These are phyloP conservation scores for Scaptomyza montana DNA, from an alignment of 1,140 invertebrate genomes.

Conservation along the genomic window DNA sequence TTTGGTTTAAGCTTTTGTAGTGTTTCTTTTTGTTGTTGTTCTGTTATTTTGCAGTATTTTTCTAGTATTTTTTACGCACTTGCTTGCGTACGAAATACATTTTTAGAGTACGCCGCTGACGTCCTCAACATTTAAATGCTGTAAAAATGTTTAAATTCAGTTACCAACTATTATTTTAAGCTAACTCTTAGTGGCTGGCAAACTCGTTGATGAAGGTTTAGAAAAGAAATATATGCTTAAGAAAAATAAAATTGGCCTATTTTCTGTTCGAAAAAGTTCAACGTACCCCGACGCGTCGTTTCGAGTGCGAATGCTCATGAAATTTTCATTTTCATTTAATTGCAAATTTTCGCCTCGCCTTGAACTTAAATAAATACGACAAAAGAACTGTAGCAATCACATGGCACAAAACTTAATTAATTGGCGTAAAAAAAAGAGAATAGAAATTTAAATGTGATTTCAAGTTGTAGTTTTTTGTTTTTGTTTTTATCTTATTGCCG, in stretches of 20 bases:
- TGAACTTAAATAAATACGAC: slow-evolving; percentile 40
- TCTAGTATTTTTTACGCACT: slow-evolving; percentile 79
- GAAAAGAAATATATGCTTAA: slow-evolving; percentile 5
- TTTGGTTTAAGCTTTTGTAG: not conserved
- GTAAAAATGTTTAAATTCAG: slow-evolving; percentile 54
- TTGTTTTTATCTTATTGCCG: slow-evolving; percentile 6
- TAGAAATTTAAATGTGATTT: slow-evolving; percentile 15
- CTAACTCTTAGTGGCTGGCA: slow-evolving; percentile 15
- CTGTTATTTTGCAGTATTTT: slow-evolving; percentile 13
- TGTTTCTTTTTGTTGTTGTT: not conserved
- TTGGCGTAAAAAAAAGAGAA: not conserved
- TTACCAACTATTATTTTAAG: slow-evolving; percentile 25
- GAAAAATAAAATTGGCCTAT: not conserved
- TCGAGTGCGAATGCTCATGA: slow-evolving; percentile 50
- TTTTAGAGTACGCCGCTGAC: slow-evolving; percentile 49
- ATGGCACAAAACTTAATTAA: slow-evolving; percentile 14
- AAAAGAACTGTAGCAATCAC: not conserved
- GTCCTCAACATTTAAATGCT: slow-evolving; percentile 54
- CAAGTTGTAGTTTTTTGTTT: not conserved
- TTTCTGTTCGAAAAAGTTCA: slow-evolving; percentile 42
- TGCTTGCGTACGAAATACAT: slow-evolving; percentile 81
- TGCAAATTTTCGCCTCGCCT: slow-evolving; percentile 69
- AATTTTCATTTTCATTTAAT: slow-evolving; percentile 81
- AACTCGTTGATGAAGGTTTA: slow-evolving; percentile 38
- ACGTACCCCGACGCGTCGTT: slow-evolving; percentile 29